Base-by-base conservation (phyloP, 2,888 invertebrate species). In the Oeneis ivallda region DNA sequence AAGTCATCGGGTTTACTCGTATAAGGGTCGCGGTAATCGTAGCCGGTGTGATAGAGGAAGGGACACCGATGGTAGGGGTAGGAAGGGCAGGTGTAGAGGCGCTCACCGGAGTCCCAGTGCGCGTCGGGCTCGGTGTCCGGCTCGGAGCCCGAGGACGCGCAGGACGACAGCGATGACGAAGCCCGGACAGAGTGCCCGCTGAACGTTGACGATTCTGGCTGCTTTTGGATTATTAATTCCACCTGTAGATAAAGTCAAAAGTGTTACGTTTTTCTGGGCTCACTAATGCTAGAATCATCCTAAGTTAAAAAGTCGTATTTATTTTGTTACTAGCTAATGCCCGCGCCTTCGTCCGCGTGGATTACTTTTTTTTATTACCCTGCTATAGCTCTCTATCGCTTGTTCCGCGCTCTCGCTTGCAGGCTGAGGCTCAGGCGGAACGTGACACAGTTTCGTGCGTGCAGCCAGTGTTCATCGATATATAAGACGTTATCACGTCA, bases 31-130 rank as follows among this genome's bases (percentile, higher is more conserved):
- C 49, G 37, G 45, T 17, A 37, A 0, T 49, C 47, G 47, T 19
- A 8, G 39, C 47, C 17, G 4, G n/a, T 37, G 37, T 26, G 26
- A 11, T 37, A 37, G 37, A 17, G 32, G 19, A 34, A 37, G 39
- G n/a, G 57, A 43, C 58, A 50, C 19, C 59, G 26, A 19, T 11
- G 17, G 34, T 45, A 59, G 60, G 65, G 47, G 50, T 57, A 61
- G 41, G 26, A 39, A 2, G n/a, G 37, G 19, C 39, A 41, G 49
- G 45, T 37, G 45, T 65, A 32, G 45, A 39, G 49, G 41, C 54
- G 92, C 95, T 95, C 93, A 95, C 95, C 95, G 81, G 95, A 95
- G 92, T 95, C 95, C 95, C 95, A 95, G 84, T 93, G 93, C 77
- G 93, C 94, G 76, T 88, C 87, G 73, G 83, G 79, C 79, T 86